Conservation (phyloP, 1,140 invertebrate genomes). For the Mactra quadrangularis region DNA sequence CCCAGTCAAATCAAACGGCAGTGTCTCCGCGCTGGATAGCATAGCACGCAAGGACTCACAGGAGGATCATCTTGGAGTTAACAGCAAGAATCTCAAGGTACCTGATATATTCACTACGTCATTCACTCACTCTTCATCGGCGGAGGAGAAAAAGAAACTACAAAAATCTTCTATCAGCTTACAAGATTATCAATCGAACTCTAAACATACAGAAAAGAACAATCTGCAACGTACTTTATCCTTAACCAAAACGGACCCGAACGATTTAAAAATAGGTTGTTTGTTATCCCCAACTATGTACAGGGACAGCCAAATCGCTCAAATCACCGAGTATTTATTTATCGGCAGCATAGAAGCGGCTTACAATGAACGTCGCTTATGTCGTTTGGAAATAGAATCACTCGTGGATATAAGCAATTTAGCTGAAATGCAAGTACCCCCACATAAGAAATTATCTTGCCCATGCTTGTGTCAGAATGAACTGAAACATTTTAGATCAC, state of each 20-base stretch:
- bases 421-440: conserved; percentile 65
- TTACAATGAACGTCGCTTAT: conserved; percentile 77
- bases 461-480: conserved; percentile 76
- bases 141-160: background rate
- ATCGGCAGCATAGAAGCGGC: conserved; percentile 77
- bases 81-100: conserved; percentile 42
- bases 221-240: conserved; percentile 1
- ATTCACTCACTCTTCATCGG: conserved; percentile 63
- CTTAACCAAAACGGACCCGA: conserved; percentile 15
- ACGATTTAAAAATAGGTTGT: conserved; percentile 46
- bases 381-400: conserved; percentile 75
- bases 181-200: conserved; percentile 56
- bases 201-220: conserved; percentile 32
- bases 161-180: conserved; percentile 35
- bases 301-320: conserved; percentile 67
- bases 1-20: background rate
- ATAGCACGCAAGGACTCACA: conserved; percentile 17
- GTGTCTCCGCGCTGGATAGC: conserved; percentile 10
- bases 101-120: conserved; percentile 71
- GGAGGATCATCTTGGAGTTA: background rate
- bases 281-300: conserved; percentile 66
- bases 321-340: conserved; percentile 75
- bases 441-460: conserved; percentile 72
- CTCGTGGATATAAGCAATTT: conserved; percentile 79
- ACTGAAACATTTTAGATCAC: conserved; percentile 74